Base-by-base conservation (phyloP, 1,140 invertebrate species). In the Diorhabda sublineata region DNA sequence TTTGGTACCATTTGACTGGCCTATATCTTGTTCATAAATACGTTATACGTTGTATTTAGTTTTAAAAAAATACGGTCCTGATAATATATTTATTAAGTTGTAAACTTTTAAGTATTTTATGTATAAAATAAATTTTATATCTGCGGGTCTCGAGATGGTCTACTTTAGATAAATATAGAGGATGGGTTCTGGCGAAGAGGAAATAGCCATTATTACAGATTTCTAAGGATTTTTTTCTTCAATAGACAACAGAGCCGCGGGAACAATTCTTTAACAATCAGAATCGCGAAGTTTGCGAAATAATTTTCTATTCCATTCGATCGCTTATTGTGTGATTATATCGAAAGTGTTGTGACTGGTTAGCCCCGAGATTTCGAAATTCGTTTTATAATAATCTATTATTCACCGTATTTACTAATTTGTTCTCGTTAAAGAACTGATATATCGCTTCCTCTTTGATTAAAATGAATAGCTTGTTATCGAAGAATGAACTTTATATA, bases 141-240 rank as follows among this genome's bases (percentile, higher is more conserved):
- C 47, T 52, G 6, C 47, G 47, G 47, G 47, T 52, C 47, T n/a
- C n/a, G n/a, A 52, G 47, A 52, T 52, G 47, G 47, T 52, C 47
- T 52, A 52, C 47, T 52, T 52, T n/a, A 4, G 47, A 52, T 52
- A 52, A 52, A 52, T n/a, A 52, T n/a, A 52, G 47, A 52, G 47
- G 47, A 52, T 52, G 47, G 47, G 47, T 52, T 52, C 47, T n/a
- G n/a, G 47, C 47, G 47, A 8, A 52, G 47, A 52, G 47, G 47
- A 52, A 52, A 52, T 52, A 52, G 47, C 47, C 47, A 52, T 52
- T 52, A 52, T 52, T 52, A 52, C 47, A 52, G 47, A 52, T 52
- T 52, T 52, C 47, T 52, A 52, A 2, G 47, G 47, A 52, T 52
- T 52, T 52, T 26, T 52, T 52, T 8, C 47, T 52, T 6, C 47